Base-by-base conservation (phyloP, 2,888 invertebrate genomes). In the Beris morrisii region DNA sequence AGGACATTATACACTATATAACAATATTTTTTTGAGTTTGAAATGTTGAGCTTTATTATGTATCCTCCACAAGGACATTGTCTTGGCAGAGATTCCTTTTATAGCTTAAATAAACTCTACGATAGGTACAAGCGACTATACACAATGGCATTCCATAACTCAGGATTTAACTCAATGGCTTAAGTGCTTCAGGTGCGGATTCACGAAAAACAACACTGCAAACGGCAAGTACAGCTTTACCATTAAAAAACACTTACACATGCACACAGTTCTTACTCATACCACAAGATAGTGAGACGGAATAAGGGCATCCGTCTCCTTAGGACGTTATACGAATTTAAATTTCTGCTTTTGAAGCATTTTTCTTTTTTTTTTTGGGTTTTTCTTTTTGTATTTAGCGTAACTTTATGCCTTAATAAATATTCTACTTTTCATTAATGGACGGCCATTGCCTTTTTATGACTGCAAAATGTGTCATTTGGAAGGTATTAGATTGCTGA, bases 391-490 rank as follows among this genome's bases (percentile, higher is more conserved):
- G 4, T 53, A 30, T 30, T 46, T 46, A 46, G 13, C 46, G 15
- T 46, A 46, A 46, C 5, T 46, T 46, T 46, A 13, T 28, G 11
- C 12, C 31, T 28, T 53, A 53, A 53, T 30, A 53, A 53, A 53
- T 52, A 52, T 30, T 31, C 46, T 61, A 52, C 38, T 61, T 50
- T 55, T 67, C 67, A 52, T 65, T 71, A 72, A 76, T 78, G 79
- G 79, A 79, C 75, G 80, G 80, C 80, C 80, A 80, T 75, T 90
- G 89, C 72, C 92, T 86, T 73, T 91, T 88, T 74, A 93, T 88
- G 74, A 93, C 93, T 58, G 93, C 93, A 78, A 91, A 93, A 81
- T 93, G 93, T 67, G 93, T 92, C 83, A 92, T 88, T 79, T 92
- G 91, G 81, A 91, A 90, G 76, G 85, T 85, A 81, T 90, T 90